Evolutionary conservation across 1,140 invertebrate genomes (phyloP), one percentile per base, ranked within the genome.

Genomic region (Aphelinus atriplicis): DNA sequence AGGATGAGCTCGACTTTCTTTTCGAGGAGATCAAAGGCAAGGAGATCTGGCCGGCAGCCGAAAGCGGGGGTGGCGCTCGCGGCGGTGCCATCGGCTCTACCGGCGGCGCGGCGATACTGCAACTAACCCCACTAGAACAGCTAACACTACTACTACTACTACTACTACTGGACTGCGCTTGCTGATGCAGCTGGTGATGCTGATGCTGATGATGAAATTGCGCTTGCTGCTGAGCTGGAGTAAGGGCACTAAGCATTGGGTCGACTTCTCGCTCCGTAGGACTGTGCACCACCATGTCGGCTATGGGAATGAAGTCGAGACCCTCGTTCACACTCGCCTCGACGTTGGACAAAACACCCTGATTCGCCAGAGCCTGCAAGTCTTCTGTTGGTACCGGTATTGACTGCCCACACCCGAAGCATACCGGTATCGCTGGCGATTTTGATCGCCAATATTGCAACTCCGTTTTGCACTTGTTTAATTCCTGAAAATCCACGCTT

Each of bases 391-490:
- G 87, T 7, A 90, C 87, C 42, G 88, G 81, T 73, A 91, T 88
- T 47, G 89, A 89, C 51, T 90, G 90, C 58, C 91, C 91, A 76
- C 91, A 92, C 50, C 88, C 86, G 45, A 87, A 89, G 78, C 91
- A 92, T 5, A 89, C 86, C 7, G 89, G 88, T 82, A 90, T 91
- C 67, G 94, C 93, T 3, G 95, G 94, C 53, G 94, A 95, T 78
- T 95, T 95, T 42, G 94, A 95, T 58, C 95, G 91, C 94, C 94
- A 95, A 86, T 95, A 96, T 87, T 96, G 95, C 73, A 96, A 85
- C 84, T 96, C 95, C 50, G 94, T 96, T 87, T 96, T 95, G 85
- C 95, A 96, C 82, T 95, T 95, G 86, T 95, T 96, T 78, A 96
- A 88, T 86, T 96, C 95, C 91, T 94, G 83, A 0, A 84, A 26